Evolutionary conservation across 2,797 vertebrate genomes (phyloP), one percentile per base, ranked within the genome.

Genomic region (Channallabes apus): DNA sequence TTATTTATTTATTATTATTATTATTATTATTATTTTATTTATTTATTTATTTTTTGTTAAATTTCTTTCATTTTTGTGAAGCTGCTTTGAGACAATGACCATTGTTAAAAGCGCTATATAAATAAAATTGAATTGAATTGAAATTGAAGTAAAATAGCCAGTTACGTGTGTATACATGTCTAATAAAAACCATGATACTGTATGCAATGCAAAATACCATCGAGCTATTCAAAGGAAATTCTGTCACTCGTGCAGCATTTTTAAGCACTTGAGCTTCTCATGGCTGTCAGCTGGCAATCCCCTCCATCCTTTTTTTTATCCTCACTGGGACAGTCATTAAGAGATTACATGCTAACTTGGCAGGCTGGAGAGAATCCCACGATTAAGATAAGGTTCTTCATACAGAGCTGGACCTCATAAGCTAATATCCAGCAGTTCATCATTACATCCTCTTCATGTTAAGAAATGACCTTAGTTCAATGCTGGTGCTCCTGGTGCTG

Each of bases 301-400:
- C 73, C 54, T 68, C n/a, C 82, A 75, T 79, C 62, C 62, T 85
- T 89, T 91, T 91, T 46, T 94, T 93, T 92, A 92, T 91, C 85
- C n/a, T 90, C 80, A 83, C 78, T 38, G 86, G 90, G 89, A 90
- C 92, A 92, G 92, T 92, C 93, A 92, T 93, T 93, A 92, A 93
- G 91, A 84, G 92, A 94, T 94, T 93, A 94, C 94, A 94, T 87
- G 86, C 88, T 89, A 93, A 93, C 93, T 94, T 94, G 93, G 92
- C 94, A 94, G 89, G 88, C 81, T 79, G 90, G 78, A 89, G 89
- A 87, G 92, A 91, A 92, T 91, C 91, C 92, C 92, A 90, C 89
- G 91, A 92, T 93, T 92, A 93, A 94, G 91, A 91, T 92, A 93
- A 93, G 90, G 91, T 91, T 90, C 90, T 92, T 93, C 91, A 92